These are phyloP conservation scores for Daphoenositta chrysoptera DNA, from an alignment of 2,113 vertebrate species.

Conservation along the genomic window DNA sequence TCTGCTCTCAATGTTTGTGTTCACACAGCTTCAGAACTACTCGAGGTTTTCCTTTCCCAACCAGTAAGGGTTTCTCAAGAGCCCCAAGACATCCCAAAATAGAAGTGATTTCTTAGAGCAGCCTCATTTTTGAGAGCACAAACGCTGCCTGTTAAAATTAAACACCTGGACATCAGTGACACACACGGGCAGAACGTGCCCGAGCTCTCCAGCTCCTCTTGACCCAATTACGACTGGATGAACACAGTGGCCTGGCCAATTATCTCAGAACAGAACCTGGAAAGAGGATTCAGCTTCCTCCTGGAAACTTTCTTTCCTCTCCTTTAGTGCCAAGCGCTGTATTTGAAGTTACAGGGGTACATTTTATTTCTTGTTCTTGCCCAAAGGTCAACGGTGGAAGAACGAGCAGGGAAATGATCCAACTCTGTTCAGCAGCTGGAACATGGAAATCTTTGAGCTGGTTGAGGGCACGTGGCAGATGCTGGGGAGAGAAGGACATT, in stretches of 20 bases:
- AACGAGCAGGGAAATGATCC: not conserved
- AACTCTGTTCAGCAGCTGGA: not conserved
- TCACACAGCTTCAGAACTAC: not conserved
- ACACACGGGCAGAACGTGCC: not conserved
- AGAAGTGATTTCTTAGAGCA: not conserved
- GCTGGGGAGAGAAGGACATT: not conserved
- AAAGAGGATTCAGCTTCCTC: slow-evolving; percentile 2
- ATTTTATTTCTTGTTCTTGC: not conserved
- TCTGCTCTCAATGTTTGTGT: not conserved
- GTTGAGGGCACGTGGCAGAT: not conserved
- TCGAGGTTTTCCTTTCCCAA: not conserved
- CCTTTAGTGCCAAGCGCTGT: not conserved
- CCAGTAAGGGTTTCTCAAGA: not conserved
- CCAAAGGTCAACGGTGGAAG: slow-evolving; percentile 16
- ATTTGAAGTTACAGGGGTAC: not conserved
- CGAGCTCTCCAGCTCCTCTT: not conserved
- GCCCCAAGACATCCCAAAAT: not conserved
- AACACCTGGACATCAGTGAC: not conserved
- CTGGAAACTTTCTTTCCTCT: not conserved
- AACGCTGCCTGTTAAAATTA: not conserved
- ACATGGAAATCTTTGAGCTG: not conserved
- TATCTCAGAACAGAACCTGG: not conserved
- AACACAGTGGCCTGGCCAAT: not conserved
- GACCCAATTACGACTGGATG: not conserved
- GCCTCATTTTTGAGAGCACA: not conserved